Conservation (phyloP, 2,797 vertebrate species). For the Clarias laeviceps region DNA sequence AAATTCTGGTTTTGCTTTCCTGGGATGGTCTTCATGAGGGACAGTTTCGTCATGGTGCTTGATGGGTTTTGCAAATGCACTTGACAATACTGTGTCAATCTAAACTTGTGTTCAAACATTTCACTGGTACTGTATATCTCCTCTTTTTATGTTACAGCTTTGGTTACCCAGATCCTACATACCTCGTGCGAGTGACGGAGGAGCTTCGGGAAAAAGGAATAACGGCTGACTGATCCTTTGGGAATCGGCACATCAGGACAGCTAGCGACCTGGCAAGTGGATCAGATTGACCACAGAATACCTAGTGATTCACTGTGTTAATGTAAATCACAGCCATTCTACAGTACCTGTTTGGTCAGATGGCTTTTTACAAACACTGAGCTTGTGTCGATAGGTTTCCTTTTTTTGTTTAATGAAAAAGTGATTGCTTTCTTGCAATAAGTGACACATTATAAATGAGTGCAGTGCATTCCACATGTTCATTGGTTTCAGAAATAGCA, state of each 20-base stretch:
- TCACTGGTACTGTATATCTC: background rate
- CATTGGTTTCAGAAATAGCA: conserved; percentile 53
- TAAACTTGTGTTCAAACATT: no score
- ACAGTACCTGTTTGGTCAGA: conserved; percentile 11
- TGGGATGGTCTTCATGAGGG: no score
- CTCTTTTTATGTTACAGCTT: conserved; percentile 77
- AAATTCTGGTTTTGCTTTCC: no score
- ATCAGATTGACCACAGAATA: conserved; percentile 32
- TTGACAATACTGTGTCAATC: no score
- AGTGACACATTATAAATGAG: conserved; percentile 63
- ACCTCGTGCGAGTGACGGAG: conserved; percentile 91
- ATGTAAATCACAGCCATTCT: conserved; percentile 49
- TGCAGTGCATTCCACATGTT: conserved; percentile 66
- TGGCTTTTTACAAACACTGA: conserved; percentile 43
- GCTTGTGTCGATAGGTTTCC: conserved; percentile 57
- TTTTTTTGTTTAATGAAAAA: conserved; percentile 58
- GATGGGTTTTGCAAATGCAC: no score
- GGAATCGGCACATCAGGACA: conserved; percentile 50
- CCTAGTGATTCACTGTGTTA: conserved; percentile 57
- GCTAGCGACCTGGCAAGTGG: conserved; percentile 40
- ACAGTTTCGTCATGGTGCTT: no score
- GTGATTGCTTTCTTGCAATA: conserved; percentile 57
- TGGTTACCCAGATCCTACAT: conserved; percentile 93
- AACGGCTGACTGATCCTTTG: conserved; percentile 79
- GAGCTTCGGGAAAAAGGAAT: conserved; percentile 93